Evolutionary conservation across 35 echinoderm and acorn worm species (phyloP).

Genomic region (Amphiura filiformis): DNA sequence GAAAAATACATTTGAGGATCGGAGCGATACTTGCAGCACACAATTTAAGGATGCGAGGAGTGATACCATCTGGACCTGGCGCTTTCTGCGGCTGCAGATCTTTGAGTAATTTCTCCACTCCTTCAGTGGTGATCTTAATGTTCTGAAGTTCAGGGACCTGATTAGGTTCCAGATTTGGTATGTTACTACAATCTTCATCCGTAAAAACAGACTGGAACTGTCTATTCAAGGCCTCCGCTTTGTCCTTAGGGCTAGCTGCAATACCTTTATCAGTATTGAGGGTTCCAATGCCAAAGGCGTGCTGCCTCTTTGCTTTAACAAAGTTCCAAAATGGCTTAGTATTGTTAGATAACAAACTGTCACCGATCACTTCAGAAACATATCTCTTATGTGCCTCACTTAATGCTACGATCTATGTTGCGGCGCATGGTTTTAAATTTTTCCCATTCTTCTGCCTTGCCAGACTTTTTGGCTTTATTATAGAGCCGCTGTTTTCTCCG

Average conservation of each 20-base stretch:
- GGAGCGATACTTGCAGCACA: too few species aligned
- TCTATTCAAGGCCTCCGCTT: slow-evolving; percentile 10
- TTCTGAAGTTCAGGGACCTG: slow-evolving; percentile 1
- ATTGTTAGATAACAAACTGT: slow-evolving; percentile 4
- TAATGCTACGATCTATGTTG: background rate
- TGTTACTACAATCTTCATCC: background rate
- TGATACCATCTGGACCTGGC: too few species aligned
- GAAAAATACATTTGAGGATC: too few species aligned
- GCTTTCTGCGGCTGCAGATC: too few species aligned
- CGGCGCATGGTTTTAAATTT: background rate
- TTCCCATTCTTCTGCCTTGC: background rate
- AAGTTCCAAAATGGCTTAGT: slow-evolving; percentile 45
- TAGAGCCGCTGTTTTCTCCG: slow-evolving; percentile 26
- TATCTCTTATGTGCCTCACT: background rate
- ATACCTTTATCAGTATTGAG: background rate
- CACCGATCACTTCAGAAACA: slow-evolving; percentile 23
- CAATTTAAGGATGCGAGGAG: too few species aligned
- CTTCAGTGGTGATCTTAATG: too few species aligned
- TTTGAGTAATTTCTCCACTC: too few species aligned
- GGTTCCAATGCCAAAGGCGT: background rate
- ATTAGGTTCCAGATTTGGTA: background rate
- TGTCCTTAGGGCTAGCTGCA: background rate
- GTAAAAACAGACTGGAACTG: slow-evolving; percentile 23
- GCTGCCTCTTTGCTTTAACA: slow-evolving; percentile 21
- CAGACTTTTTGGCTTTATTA: slow-evolving; percentile 30